phyloP scores from a whole-genome alignment of 1,140 invertebrate genomes.

The Homarus americanus region DNA sequence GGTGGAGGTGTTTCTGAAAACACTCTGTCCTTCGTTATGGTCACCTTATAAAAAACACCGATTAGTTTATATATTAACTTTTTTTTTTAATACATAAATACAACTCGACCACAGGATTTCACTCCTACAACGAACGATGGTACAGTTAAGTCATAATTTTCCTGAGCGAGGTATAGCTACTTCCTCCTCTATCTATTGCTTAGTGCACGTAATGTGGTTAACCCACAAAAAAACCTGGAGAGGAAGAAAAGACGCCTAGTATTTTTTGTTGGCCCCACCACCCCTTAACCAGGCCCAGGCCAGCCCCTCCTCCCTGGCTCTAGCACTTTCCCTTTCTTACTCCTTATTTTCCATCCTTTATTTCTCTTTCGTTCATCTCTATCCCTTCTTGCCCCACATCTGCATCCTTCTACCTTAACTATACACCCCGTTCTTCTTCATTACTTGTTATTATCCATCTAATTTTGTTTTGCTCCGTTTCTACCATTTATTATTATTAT shows the following conservation, averaged over 20 bases:
- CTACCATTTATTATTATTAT: too few species aligned
- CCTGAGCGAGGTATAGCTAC: neutral
- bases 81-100: too few species aligned
- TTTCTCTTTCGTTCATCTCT: neutral
- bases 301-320: neutral
- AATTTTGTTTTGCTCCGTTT: too few species aligned
- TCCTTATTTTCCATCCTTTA: neutral
- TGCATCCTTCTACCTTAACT: too few species aligned
- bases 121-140: neutral
- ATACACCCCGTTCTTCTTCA: too few species aligned
- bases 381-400: neutral
- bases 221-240: neutral
- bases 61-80: too few species aligned
- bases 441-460: too few species aligned
- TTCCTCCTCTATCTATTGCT: constrained; percentile 3
- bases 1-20: neutral
- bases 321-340: neutral
- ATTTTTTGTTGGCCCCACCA: constrained; percentile 22
- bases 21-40: neutral
- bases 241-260: constrained; percentile 6
- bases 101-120: neutral
- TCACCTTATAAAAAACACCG: too few species aligned
- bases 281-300: neutral
- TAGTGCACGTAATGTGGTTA: constrained; percentile 34
- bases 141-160: neutral